phyloP scores from a whole-genome alignment of 2,113 vertebrate species.

The Microcebus ravelobensis region DNA sequence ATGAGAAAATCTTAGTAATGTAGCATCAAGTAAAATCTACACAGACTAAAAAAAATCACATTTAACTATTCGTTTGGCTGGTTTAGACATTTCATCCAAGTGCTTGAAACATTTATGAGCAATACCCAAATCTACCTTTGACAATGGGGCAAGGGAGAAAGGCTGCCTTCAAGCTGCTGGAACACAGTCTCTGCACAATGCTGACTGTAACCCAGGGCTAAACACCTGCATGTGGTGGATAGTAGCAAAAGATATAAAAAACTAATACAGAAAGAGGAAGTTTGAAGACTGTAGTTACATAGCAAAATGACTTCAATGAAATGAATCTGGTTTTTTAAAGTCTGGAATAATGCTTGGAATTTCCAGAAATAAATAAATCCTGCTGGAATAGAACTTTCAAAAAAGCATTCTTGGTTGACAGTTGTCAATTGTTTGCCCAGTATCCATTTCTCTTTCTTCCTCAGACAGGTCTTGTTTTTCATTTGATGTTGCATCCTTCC shows the following conservation, averaged over 20 bases:
- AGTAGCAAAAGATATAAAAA: neutral
- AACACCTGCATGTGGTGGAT: slow-evolving; percentile 22
- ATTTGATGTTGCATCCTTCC: neutral
- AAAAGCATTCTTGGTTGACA: neutral
- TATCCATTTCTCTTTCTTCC: neutral
- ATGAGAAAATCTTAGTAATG: slow-evolving; percentile 4
- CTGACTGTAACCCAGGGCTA: neutral
- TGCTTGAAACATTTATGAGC: slow-evolving; percentile 59
- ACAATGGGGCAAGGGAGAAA: neutral
- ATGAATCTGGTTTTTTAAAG: neutral
- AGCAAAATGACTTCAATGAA: neutral
- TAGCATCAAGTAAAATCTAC: slow-evolving; percentile 12
- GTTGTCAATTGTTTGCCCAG: neutral
- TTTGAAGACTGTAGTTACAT: neutral
- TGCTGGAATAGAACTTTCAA: neutral
- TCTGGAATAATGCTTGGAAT: neutral
- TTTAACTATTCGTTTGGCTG: slow-evolving; percentile 5
- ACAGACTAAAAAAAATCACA: neutral
- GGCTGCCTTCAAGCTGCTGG: neutral
- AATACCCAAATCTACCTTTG: neutral
- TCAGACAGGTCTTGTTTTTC: fast-evolving
- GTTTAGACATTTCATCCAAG: slow-evolving; percentile 36
- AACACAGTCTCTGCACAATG: neutral
- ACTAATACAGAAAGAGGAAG: neutral
- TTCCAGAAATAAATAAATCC: neutral